Conservation (phyloP, 1,140 invertebrate species). For the Streblospio benedicti region DNA sequence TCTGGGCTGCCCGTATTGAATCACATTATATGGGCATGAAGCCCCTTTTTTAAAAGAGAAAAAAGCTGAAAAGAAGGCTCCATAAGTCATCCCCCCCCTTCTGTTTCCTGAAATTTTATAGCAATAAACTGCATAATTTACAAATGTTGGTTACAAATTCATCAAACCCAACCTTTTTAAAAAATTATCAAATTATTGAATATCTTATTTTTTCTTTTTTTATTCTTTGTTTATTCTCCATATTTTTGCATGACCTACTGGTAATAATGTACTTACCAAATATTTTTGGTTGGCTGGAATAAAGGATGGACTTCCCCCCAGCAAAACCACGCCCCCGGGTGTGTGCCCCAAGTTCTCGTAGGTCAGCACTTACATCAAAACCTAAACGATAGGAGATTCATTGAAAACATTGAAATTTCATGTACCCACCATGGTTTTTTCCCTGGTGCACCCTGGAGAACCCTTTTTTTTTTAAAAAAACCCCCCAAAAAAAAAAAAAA, state of each 20-base stretch:
- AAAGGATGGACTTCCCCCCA: conserved; percentile 91
- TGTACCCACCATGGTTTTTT: neutral
- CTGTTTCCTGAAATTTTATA: conserved; percentile 65
- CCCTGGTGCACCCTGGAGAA: neutral
- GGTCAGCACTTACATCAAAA: conserved; percentile 90
- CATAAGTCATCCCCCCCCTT: conserved; percentile 77
- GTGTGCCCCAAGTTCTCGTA: conserved; percentile 80
- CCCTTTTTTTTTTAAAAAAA: neutral
- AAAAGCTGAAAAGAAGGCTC: conserved; percentile 71
- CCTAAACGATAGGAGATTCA: conserved; percentile 26
- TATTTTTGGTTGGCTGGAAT: conserved; percentile 88
- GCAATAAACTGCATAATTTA: too few species aligned
- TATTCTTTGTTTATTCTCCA: too few species aligned
- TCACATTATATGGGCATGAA: conserved; percentile 61
- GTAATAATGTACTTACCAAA: conserved; percentile 57
- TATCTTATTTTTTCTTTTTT: too few species aligned
- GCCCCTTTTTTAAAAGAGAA: conserved; percentile 65
- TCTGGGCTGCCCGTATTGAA: conserved; percentile 58
- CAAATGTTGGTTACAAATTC: too few species aligned
- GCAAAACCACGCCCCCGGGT: conserved; percentile 81
- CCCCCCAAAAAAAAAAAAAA: too few species aligned
- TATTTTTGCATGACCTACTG: too few species aligned
- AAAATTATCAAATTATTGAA: too few species aligned
- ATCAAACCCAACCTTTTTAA: too few species aligned
- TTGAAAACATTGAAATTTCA: neutral